Evolutionary conservation across 2,113 vertebrate genomes (phyloP).

Genomic region (Notothenia rossii): DNA sequence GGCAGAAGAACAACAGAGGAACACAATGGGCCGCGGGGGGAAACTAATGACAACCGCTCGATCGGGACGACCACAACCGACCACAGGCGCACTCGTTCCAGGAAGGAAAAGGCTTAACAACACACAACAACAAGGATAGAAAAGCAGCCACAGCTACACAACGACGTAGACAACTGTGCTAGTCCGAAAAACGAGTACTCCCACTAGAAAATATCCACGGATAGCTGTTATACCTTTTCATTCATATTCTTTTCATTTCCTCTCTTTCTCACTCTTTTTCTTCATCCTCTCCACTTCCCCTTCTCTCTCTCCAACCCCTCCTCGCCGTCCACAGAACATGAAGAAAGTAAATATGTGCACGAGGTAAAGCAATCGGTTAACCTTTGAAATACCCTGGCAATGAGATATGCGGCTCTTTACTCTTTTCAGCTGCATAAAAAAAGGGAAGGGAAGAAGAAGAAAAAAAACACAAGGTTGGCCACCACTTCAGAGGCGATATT

Average conservation of each 20-base stretch:
- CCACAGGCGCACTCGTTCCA: conserved; percentile 37
- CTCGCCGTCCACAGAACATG: conserved; percentile 29
- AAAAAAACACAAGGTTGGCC: conserved; percentile 72
- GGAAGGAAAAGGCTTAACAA: conserved; percentile 22
- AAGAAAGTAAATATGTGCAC: conserved; percentile 71
- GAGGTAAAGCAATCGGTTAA: conserved; percentile 77
- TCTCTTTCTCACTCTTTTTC: conserved; percentile 23
- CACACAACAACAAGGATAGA: background rate
- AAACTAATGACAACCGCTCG: conserved; percentile 57
- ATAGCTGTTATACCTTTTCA: conserved; percentile 22
- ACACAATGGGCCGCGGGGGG: conserved; percentile 36
- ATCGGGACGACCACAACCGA: conserved; percentile 52
- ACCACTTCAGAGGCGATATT: conserved; percentile 81
- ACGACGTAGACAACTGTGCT: background rate
- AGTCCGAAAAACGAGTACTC: conserved; percentile 12
- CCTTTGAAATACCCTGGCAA: conserved; percentile 75
- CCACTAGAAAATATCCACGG: conserved; percentile 23
- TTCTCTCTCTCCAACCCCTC: conserved; percentile 28
- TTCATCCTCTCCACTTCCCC: conserved; percentile 6
- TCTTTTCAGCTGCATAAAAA: conserved; percentile 46
- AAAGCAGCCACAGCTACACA: background rate
- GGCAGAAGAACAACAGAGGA: conserved; percentile 47
- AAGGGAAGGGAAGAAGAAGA: background rate
- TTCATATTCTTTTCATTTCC: conserved; percentile 22
- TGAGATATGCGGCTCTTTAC: conserved; percentile 62